Percentiles rank a stretch among this genome's conserved stretches.
Evolutionary conservation across 2,113 vertebrate genomes (phyloP).

Genomic region (Xyrauchen texanus): DNA sequence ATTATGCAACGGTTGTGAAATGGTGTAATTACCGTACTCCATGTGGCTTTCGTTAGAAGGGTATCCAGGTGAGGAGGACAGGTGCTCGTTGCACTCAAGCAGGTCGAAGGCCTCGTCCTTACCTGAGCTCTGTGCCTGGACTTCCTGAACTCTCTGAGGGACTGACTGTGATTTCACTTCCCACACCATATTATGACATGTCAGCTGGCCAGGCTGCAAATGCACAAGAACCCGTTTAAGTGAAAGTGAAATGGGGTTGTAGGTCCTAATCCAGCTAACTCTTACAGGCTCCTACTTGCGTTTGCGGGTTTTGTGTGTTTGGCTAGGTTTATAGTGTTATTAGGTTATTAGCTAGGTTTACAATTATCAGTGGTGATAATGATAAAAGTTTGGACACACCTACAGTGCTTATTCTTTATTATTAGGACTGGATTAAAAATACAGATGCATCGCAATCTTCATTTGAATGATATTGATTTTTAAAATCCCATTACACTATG

Average conservation of each 20-base stretch:
- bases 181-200: constrained; percentile 86
- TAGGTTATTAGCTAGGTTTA: too few species aligned
- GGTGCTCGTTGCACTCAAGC: constrained; percentile 90
- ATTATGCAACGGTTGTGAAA: too few species aligned
- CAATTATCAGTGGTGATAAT: too few species aligned
- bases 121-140: constrained; percentile 74
- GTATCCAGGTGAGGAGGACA: constrained; percentile 89
- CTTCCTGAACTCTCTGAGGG: constrained; percentile 80
- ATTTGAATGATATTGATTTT: too few species aligned
- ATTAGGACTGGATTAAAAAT: too few species aligned
- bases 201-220: constrained; percentile 75
- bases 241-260: neutral
- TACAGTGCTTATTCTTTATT: too few species aligned
- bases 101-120: constrained; percentile 90
- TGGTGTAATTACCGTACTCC: constrained; percentile 87
- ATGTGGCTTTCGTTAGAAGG: constrained; percentile 87
- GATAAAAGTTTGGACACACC: too few species aligned
- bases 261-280: neutral
- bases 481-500: too few species aligned
- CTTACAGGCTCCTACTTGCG: too few species aligned
- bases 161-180: constrained; percentile 84
- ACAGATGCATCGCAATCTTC: too few species aligned
- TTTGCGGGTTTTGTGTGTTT: too few species aligned
- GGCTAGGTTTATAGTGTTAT: too few species aligned
- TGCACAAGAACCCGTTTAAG: constrained; percentile 30